Conservation (phyloP, 2,113 vertebrate species). For the Rhodinocichla rosea region DNA sequence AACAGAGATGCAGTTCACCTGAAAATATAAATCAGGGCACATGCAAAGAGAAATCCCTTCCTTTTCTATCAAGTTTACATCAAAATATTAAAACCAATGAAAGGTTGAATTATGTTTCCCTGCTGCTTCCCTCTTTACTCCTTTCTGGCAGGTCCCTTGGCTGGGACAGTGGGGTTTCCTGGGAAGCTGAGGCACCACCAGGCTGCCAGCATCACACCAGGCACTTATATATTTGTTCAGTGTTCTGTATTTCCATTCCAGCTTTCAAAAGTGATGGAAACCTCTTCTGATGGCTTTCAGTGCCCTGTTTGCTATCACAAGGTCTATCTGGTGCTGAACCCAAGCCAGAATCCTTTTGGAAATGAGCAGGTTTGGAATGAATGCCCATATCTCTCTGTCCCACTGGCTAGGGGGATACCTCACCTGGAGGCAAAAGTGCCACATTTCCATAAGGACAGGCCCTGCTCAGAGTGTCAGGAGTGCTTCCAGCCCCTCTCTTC, state of each 20-base stretch:
- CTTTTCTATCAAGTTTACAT: not conserved
- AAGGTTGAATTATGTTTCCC: not conserved
- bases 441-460: not conserved
- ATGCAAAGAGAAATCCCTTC: not conserved
- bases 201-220: not conserved
- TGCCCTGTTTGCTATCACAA: not conserved
- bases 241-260: not conserved
- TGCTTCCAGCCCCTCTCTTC: not conserved
- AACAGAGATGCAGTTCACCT: not conserved
- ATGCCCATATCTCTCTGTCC: not conserved
- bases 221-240: accelerated
- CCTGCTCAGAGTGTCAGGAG: not conserved
- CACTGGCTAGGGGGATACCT: not conserved
- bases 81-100: not conserved
- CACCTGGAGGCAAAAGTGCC: not conserved
- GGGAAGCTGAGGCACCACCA: accelerated
- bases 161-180: not conserved
- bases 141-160: not conserved
- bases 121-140: not conserved
- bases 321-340: not conserved
- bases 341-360: not conserved
- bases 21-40: not conserved
- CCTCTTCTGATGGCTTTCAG: not conserved
- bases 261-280: not conserved
- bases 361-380: not conserved